Evolutionary conservation across 2,113 vertebrate genomes (phyloP).

Genomic region (Cercocebus atys): DNA sequence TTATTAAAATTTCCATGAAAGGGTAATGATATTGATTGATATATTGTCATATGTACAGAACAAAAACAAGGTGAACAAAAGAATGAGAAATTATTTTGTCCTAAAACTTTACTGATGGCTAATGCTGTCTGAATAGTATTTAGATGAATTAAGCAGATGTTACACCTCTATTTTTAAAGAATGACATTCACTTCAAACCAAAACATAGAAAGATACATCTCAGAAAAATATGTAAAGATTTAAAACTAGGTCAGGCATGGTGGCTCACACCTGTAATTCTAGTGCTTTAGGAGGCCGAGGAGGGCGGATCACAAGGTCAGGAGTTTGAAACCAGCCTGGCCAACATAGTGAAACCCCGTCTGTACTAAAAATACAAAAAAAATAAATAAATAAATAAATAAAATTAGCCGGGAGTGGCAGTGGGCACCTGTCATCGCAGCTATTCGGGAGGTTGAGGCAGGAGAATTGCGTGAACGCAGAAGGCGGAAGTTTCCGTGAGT

Average conservation of each 20-base stretch:
- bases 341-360: too few species aligned
- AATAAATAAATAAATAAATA: too few species aligned
- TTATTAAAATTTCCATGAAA: constrained; percentile 76
- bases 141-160: constrained; percentile 49
- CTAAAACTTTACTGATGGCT: constrained; percentile 15
- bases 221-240: not conserved
- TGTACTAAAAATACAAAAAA: too few species aligned
- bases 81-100: constrained; percentile 56
- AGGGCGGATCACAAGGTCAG: too few species aligned
- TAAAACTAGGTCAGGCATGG: not conserved
- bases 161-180: constrained; percentile 25
- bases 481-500: too few species aligned
- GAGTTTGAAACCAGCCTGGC: too few species aligned
- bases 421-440: too few species aligned
- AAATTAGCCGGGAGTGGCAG: too few species aligned
- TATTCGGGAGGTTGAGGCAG: too few species aligned
- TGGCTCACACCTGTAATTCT: too few species aligned
- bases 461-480: too few species aligned
- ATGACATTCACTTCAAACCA: not conserved
- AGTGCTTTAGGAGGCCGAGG: too few species aligned
- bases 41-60: constrained; percentile 61
- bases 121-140: constrained; percentile 39
- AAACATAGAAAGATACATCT: not conserved
- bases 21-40: constrained; percentile 70
- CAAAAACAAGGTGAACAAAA: constrained; percentile 51